These are phyloP conservation scores for Drosophila nigrodunni DNA, from an alignment of 1,140 invertebrate genomes.

Conservation along the genomic window DNA sequence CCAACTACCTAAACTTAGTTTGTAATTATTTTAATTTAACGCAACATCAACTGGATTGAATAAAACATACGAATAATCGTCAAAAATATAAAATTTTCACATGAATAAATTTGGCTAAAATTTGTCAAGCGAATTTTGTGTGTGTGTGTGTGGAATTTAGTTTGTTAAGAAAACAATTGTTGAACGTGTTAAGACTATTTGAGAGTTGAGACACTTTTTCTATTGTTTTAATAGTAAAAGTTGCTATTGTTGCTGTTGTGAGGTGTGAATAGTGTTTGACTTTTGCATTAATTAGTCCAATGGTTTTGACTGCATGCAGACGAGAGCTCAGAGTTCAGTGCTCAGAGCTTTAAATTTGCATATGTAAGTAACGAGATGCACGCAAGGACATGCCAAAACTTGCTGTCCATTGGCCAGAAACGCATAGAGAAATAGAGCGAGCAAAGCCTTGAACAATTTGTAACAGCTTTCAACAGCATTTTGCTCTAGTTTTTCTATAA, in stretches of 20 bases:
- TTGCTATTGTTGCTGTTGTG: background rate
- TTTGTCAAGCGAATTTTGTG: background rate
- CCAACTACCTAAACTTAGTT: no score
- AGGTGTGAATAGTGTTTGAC: constrained; percentile 51
- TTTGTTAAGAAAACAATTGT: background rate
- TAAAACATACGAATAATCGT: background rate
- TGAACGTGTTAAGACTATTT: background rate
- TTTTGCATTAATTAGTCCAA: constrained; percentile 58
- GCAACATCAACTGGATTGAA: background rate
- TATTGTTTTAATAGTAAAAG: no score
- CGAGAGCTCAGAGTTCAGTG: constrained; percentile 2
- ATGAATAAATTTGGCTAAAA: constrained; percentile 19
- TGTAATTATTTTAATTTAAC: no score
- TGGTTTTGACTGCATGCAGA: constrained; percentile 48
- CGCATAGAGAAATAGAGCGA: background rate
- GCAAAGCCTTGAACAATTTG: constrained; percentile 50
- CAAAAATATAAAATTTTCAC: constrained; percentile 6
- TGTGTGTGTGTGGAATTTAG: background rate
- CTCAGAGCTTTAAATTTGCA: constrained; percentile 34
- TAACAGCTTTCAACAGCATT: constrained; percentile 47
- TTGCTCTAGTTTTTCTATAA: constrained; percentile 17
- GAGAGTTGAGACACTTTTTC: background rate
- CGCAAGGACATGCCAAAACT: constrained; percentile 30
- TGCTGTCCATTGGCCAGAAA: constrained; percentile 18
- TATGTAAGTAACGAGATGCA: constrained; percentile 26